Evolutionary conservation across 2,888 invertebrate genomes (phyloP).

Genomic region (Pandemis cinnamomeana): DNA sequence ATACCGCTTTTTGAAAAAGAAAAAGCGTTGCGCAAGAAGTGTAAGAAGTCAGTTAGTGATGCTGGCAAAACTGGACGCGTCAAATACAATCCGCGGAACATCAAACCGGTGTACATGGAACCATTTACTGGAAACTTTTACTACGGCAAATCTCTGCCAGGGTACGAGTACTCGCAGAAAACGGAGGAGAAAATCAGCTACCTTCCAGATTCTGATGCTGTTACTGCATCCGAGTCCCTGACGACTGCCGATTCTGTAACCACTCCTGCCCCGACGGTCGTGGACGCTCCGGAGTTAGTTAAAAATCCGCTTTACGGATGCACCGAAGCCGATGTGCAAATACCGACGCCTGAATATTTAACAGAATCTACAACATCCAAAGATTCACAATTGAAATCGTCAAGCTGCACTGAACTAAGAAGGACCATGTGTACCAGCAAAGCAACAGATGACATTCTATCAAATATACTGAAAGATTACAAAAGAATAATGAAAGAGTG

Average conservation of each 20-base stretch:
- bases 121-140: conserved; percentile 80
- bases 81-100: conserved; percentile 67
- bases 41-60: conserved; percentile 75
- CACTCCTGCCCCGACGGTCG: conserved; percentile 64
- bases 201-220: conserved; percentile 75
- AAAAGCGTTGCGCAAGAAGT: conserved; percentile 64
- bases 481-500: conserved; percentile 80
- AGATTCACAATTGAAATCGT: conserved; percentile 73
- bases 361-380: conserved; percentile 65
- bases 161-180: conserved; percentile 69
- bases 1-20: conserved; percentile 77
- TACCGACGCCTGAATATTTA: conserved; percentile 64
- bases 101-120: conserved; percentile 75
- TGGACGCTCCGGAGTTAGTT: conserved; percentile 72
- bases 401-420: conserved; percentile 75
- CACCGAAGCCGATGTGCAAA: conserved; percentile 63
- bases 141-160: conserved; percentile 76
- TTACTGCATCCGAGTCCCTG: conserved; percentile 71
- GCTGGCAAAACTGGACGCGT: conserved; percentile 69
- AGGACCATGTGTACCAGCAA: conserved; percentile 67
- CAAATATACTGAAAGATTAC: conserved; percentile 74
- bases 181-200: conserved; percentile 75
- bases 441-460: conserved; percentile 60
- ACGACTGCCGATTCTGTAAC: conserved; percentile 70
- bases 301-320: conserved; percentile 78